Conservation (phyloP, 2,797 vertebrate genomes). For the Pipistrellus pygmaeus region DNA sequence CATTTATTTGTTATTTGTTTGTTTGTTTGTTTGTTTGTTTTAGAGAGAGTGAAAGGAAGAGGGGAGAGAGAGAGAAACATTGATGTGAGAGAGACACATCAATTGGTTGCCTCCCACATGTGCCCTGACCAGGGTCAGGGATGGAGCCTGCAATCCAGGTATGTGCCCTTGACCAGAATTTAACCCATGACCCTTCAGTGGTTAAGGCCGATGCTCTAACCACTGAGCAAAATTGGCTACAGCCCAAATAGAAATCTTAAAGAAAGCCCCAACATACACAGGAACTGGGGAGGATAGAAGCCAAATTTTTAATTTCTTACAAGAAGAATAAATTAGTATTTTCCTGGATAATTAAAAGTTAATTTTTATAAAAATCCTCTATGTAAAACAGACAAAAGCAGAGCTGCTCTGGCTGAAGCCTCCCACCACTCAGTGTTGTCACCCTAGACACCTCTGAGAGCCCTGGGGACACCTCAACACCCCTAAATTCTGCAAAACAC, state of each 20-base stretch:
- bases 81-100: too few relatives aligned
- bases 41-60: too few relatives aligned
- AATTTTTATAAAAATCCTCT: not conserved
- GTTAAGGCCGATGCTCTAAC: too few relatives aligned
- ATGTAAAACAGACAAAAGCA: constrained; percentile 46
- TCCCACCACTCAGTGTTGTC: not conserved
- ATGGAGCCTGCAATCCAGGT: too few relatives aligned
- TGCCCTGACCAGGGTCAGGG: too few relatives aligned
- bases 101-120: too few relatives aligned
- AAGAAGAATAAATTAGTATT: not conserved
- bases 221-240: too few relatives aligned
- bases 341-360: constrained; percentile 25
- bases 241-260: constrained; percentile 19
- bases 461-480: not conserved
- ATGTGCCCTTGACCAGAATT: too few relatives aligned
- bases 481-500: not conserved
- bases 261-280: not conserved
- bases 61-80: too few relatives aligned
- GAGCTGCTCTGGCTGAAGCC: not conserved
- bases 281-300: not conserved
- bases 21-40: too few relatives aligned
- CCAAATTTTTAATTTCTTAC: constrained; percentile 11
- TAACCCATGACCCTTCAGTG: too few relatives aligned
- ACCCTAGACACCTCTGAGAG: not conserved
- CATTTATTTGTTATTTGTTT: too few relatives aligned